Evolutionary conservation across 2,888 invertebrate genomes (phyloP).

Genomic region (Masnerella sp.): DNA sequence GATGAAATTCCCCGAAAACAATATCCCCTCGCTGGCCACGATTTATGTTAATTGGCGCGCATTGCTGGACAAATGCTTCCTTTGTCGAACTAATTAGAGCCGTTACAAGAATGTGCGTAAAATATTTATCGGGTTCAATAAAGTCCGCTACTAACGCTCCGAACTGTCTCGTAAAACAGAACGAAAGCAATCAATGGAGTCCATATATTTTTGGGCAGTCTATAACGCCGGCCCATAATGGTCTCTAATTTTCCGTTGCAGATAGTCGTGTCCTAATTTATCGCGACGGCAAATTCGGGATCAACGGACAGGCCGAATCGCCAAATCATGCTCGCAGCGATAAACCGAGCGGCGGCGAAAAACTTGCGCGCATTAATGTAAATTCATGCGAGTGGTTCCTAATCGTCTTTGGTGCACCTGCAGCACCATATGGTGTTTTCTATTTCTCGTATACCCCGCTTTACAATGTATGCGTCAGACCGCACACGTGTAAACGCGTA

Average conservation of each 20-base stretch:
- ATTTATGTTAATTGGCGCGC: conserved; percentile 38
- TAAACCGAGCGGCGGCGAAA: conserved; percentile 75
- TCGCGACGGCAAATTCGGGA: conserved; percentile 42
- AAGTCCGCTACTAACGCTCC: conserved; percentile 31
- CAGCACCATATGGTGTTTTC: conserved; percentile 76
- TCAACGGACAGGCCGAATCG: conserved; percentile 50
- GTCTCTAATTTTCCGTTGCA: conserved; percentile 50
- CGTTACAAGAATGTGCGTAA: conserved; percentile 22
- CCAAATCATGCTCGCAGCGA: conserved; percentile 72
- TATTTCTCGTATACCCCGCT: conserved; percentile 60
- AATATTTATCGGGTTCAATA: conserved; percentile 36
- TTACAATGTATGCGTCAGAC: conserved; percentile 56
- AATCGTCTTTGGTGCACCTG: conserved; percentile 76
- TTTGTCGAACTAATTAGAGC: conserved; percentile 34
- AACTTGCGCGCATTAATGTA: conserved; percentile 74
- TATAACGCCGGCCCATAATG: conserved; percentile 43
- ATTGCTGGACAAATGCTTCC: neutral
- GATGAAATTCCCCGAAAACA: too few relatives aligned
- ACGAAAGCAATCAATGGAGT: conserved; percentile 52
- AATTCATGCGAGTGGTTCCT: conserved; percentile 74
- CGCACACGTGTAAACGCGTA: conserved; percentile 61
- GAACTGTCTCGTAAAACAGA: conserved; percentile 47
- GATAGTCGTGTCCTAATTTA: conserved; percentile 55
- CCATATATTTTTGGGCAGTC: conserved; percentile 44
- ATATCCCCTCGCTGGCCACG: too few relatives aligned